Conservation (phyloP, 1,140 invertebrate species). For the Periplaneta americana region DNA sequence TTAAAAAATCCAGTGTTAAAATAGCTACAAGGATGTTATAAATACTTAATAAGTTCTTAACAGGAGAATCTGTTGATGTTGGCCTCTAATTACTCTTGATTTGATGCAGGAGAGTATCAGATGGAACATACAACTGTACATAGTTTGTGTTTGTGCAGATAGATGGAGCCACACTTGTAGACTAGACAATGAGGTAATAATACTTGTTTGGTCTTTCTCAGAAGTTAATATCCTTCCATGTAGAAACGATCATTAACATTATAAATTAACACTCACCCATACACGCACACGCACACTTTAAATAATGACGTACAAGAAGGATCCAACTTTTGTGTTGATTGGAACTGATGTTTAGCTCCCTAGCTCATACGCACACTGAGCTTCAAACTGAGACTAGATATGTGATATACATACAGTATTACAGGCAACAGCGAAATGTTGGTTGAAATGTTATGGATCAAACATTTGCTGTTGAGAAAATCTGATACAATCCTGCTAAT, state of each 20-base stretch:
- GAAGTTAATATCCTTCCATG: not conserved
- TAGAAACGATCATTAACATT: not conserved
- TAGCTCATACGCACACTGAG: not conserved
- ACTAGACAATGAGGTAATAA: conserved; percentile 10
- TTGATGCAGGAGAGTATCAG: conserved; percentile 1
- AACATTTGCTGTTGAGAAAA: not conserved
- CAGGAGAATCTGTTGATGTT: not conserved
- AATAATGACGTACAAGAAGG: not conserved
- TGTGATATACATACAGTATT: not conserved
- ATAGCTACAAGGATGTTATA: not conserved
- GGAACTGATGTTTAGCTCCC: not conserved
- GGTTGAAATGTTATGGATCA: not conserved
- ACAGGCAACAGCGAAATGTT: not conserved
- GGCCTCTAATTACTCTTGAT: not conserved
- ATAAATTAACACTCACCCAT: not conserved
- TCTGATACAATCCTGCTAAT: not conserved
- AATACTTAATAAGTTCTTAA: not conserved
- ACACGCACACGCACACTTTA: not conserved
- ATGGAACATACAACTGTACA: not conserved
- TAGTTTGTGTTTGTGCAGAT: not conserved
- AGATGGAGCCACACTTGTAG: not conserved
- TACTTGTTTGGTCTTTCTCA: conserved; percentile 3
- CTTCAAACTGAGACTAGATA: not conserved
- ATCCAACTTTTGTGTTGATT: not conserved
- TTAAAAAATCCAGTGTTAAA: not conserved